Evolutionary conservation across 2,888 invertebrate species (phyloP).

Genomic region (Panopea generosa): DNA sequence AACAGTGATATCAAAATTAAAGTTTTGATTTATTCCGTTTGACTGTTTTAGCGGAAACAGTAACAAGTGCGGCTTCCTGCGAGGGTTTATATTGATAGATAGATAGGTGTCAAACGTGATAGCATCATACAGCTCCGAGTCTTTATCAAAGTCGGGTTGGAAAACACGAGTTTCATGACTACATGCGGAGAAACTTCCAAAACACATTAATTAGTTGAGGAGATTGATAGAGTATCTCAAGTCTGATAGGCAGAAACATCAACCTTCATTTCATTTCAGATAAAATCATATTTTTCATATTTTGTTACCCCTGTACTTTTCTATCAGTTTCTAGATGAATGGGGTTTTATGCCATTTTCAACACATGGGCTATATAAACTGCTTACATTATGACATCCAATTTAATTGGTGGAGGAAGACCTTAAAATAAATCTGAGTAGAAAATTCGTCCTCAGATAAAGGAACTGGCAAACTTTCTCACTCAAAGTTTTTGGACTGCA

Average conservation of each 20-base stretch:
- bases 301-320: background rate
- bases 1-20: no score
- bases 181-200: constrained; percentile 43
- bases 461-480: no score
- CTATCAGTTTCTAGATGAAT: no score
- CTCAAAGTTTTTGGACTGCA: no score
- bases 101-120: constrained; percentile 45
- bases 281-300: constrained; percentile 61
- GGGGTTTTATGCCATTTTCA: no score
- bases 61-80: background rate
- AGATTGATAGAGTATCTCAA: constrained; percentile 10
- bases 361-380: no score
- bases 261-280: constrained; percentile 50
- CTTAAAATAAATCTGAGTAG: no score
- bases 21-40: no score
- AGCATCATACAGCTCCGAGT: constrained; percentile 14
- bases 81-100: constrained; percentile 18
- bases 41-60: no score
- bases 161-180: background rate
- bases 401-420: no score
- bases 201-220: constrained; percentile 44
- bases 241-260: constrained; percentile 50
- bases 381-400: no score
- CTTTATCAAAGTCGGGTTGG: constrained; percentile 7
- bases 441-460: no score